Evolutionary conservation across 2,113 vertebrate species (phyloP).

Genomic region (Upupa epops): DNA sequence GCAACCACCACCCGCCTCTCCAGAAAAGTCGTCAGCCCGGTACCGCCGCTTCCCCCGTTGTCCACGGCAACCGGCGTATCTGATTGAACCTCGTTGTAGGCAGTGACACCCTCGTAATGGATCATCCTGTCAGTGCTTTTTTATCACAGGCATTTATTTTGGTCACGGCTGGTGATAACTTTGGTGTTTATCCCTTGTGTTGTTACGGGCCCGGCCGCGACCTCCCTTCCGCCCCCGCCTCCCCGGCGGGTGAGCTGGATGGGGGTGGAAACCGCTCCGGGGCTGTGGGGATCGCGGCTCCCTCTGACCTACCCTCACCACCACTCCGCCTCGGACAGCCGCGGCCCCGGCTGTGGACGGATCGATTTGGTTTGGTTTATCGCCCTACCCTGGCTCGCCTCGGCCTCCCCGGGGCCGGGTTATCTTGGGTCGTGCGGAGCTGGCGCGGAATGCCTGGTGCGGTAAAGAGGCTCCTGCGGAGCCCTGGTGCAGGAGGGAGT

Average conservation of each 20-base stretch:
- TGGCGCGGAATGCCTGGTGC: conserved; percentile 29
- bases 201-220: conserved; percentile 18
- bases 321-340: neutral
- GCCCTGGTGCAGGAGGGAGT: neutral
- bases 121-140: conserved; percentile 68
- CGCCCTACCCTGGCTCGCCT: neutral
- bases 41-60: conserved; percentile 58
- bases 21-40: conserved; percentile 60
- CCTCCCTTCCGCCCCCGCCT: neutral
- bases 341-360: neutral
- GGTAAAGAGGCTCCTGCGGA: neutral
- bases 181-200: conserved; percentile 56
- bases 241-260: no score
- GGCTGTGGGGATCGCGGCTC: neutral
- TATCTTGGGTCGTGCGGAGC: conserved; percentile 44
- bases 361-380: conserved; percentile 10
- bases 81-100: conserved; percentile 68
- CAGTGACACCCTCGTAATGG: conserved; percentile 68
- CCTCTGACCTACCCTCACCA: no score
- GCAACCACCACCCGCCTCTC: conserved; percentile 32
- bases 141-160: conserved; percentile 70
- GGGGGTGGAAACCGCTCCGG: neutral
- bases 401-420: conserved; percentile 21
- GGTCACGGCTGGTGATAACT: conserved; percentile 69
- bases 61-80: conserved; percentile 67